Conservation (phyloP, 2,113 vertebrate species). For the Vulpes ferrilata region DNA sequence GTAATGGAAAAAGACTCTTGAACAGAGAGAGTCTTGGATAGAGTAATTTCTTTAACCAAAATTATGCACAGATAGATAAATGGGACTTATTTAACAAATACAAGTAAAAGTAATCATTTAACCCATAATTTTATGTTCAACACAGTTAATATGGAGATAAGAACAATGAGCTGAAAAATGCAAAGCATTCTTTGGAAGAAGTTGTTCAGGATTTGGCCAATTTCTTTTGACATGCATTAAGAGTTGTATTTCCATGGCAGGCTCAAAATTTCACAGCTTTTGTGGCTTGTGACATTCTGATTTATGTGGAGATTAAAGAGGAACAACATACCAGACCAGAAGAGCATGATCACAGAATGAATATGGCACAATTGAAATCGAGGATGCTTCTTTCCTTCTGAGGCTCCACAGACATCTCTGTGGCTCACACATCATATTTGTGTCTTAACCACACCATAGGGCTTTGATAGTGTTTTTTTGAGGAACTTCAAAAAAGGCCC, state of each 20-base stretch:
- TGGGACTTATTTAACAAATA: constrained; percentile 44
- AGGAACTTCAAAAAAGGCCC: not conserved
- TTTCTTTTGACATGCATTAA: constrained; percentile 63
- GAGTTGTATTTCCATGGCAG: constrained; percentile 47
- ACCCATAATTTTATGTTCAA: not conserved
- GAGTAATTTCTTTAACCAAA: constrained; percentile 66
- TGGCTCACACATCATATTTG: not conserved
- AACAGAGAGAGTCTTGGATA: not conserved
- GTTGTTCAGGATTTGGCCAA: constrained; percentile 65
- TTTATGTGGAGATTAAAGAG: constrained; percentile 71
- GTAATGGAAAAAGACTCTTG: constrained; percentile 4
- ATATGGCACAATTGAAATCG: not conserved
- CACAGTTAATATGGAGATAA: not conserved
- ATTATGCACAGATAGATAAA: constrained; percentile 35
- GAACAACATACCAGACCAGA: not conserved
- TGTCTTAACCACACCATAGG: not conserved
- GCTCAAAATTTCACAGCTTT: constrained; percentile 70
- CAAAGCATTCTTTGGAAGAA: constrained; percentile 45
- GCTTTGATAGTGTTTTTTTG: not conserved
- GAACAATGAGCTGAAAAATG: constrained; percentile 50
- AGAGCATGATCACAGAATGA: not conserved
- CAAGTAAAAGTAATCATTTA: constrained; percentile 55
- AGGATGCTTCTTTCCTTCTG: not conserved
- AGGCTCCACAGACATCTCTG: not conserved
- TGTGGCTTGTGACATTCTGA: constrained; percentile 70